Evolutionary conservation across 2,113 vertebrate genomes (phyloP).

Genomic region (Oceanites oceanicus): DNA sequence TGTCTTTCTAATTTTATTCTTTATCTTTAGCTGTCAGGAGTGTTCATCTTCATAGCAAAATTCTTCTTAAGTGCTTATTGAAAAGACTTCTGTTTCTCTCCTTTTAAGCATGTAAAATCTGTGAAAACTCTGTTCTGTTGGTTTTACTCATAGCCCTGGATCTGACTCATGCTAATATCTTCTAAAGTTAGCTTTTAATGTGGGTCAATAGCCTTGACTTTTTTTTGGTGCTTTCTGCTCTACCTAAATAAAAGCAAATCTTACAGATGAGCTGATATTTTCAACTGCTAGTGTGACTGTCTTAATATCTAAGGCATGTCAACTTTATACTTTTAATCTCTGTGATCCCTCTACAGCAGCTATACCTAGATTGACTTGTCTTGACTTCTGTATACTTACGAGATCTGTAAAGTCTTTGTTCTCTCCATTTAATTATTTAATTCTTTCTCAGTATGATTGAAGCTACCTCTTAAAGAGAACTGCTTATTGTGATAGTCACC

Average conservation of each 20-base stretch:
- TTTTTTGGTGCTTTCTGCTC: background rate
- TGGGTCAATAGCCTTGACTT: background rate
- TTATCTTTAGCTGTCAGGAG: background rate
- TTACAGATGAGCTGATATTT: background rate
- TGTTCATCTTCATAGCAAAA: background rate
- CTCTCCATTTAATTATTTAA: conserved; percentile 16
- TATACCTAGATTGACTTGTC: conserved; percentile 36
- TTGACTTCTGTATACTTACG: conserved; percentile 47
- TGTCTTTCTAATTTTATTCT: background rate
- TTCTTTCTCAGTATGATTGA: conserved; percentile 32
- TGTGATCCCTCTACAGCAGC: conserved; percentile 19
- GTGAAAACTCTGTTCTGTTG: background rate
- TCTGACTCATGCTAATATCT: background rate
- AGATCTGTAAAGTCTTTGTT: conserved; percentile 51
- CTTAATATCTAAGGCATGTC: background rate
- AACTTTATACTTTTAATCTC: conserved; percentile 55
- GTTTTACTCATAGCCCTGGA: background rate
- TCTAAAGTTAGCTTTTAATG: background rate
- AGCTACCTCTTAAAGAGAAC: conserved; percentile 19
- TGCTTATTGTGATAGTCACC: conserved; percentile 16
- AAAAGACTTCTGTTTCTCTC: background rate
- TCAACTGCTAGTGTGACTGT: background rate
- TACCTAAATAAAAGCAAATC: background rate
- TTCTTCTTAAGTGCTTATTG: background rate
- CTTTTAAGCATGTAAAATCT: background rate